phyloP scores from a whole-genome alignment of 2,113 vertebrate species.

The Cephalopterus ornatus region DNA sequence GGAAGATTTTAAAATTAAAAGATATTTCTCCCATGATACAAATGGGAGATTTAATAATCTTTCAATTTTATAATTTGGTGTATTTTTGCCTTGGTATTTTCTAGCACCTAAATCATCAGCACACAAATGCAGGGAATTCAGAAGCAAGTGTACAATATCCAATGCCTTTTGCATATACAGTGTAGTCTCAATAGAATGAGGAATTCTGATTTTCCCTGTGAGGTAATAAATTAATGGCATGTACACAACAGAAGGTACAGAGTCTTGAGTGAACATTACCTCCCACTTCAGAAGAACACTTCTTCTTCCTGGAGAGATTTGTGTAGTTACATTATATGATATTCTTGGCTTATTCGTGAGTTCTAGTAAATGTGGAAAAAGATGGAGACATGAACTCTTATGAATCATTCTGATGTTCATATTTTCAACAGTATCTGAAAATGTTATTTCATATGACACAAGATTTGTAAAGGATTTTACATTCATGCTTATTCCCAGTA shows the following conservation, averaged over 20 bases:
- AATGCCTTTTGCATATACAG: background rate
- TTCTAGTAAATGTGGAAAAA: slow-evolving; percentile 14
- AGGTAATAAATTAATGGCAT: background rate
- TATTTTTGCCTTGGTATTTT: background rate
- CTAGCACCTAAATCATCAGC: background rate
- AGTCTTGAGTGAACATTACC: background rate
- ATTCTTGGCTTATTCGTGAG: slow-evolving; percentile 42
- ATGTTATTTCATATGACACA: background rate
- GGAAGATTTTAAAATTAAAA: background rate
- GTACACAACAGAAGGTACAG: background rate
- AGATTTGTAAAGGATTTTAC: background rate
- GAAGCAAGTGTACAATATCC: background rate
- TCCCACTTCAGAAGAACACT: slow-evolving; percentile 49
- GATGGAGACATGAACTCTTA: background rate
- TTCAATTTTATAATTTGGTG: background rate
- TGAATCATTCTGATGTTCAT: background rate
- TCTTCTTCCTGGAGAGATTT: slow-evolving; percentile 48
- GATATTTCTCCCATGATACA: background rate
- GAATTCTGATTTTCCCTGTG: background rate
- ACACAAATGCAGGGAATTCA: background rate
- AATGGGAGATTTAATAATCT: background rate
- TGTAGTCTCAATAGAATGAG: background rate
- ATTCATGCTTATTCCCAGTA: background rate
- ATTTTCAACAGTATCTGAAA: background rate
- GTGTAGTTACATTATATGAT: slow-evolving; percentile 5